Percentiles rank a stretch among this genome's conserved stretches.
Evolutionary conservation across 2,113 vertebrate genomes (phyloP).

Genomic region (Brachypteracias leptosomus): DNA sequence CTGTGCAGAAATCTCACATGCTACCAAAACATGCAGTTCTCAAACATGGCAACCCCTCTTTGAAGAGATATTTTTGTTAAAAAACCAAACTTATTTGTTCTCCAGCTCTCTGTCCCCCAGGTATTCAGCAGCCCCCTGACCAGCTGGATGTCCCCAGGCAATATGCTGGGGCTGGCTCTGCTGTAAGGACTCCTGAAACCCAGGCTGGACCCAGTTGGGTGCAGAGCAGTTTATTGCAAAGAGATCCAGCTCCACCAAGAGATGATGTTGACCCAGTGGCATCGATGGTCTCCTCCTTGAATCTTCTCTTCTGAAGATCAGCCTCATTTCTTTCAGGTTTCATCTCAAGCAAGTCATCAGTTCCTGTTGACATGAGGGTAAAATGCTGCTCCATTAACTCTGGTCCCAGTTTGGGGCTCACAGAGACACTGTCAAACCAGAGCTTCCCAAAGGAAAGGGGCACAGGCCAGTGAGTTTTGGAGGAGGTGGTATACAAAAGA

Average conservation of each 20-base stretch:
- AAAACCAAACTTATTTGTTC: neutral
- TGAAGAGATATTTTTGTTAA: neutral
- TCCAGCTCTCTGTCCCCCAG: accelerated
- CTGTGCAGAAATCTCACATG: neutral
- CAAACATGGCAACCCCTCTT: neutral
- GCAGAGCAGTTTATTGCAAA: neutral
- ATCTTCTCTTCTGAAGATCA: neutral
- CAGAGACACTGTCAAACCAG: neutral
- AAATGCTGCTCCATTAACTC: neutral
- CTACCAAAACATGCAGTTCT: neutral
- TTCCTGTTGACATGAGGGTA: neutral
- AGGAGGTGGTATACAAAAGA: neutral
- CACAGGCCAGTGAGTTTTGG: neutral
- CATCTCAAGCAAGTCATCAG: neutral
- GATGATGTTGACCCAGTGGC: neutral
- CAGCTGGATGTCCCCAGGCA: neutral
- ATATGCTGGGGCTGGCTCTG: neutral
- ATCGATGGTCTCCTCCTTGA: neutral
- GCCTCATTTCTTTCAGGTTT: neutral
- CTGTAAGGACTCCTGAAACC: neutral
- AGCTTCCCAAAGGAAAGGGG: neutral
- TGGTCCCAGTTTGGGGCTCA: neutral
- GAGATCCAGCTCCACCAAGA: neutral
- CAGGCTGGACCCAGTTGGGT: accelerated
- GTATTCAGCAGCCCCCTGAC: neutral